Conservation (phyloP, 2,113 vertebrate genomes). For the Saguinus midas region DNA sequence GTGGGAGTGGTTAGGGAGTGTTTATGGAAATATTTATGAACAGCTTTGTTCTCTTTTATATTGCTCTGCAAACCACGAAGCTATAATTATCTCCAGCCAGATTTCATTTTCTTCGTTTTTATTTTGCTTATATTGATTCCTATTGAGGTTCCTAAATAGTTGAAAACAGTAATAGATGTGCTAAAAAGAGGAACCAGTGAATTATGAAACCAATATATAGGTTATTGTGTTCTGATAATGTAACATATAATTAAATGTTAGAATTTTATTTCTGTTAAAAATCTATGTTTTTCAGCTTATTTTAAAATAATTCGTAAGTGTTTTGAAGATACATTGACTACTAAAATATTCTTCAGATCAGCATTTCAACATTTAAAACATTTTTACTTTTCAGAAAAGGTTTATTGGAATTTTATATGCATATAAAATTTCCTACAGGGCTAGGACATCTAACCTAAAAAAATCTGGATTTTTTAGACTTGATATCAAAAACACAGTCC, state of each 20-base stretch:
- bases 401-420: background rate
- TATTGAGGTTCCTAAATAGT: background rate
- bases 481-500: background rate
- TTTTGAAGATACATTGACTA: background rate
- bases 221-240: background rate
- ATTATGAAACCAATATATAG: background rate
- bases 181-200: background rate
- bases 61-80: background rate
- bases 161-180: background rate
- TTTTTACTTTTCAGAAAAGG: background rate
- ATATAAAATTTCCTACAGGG: background rate
- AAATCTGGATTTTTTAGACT: background rate
- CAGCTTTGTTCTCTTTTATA: background rate
- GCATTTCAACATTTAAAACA: background rate
- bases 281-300: background rate
- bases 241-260: background rate
- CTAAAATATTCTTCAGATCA: background rate
- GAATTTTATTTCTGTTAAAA: background rate
- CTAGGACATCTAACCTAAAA: background rate
- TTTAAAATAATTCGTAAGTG: background rate
- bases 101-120: constrained; percentile 17
- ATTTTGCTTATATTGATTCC: constrained; percentile 15
- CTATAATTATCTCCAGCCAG: background rate
- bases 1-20: too few species aligned
- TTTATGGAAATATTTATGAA: background rate